Evolutionary conservation across 2,888 invertebrate genomes (phyloP).

Genomic region (Pseudococcus jackbeardsleyi): DNA sequence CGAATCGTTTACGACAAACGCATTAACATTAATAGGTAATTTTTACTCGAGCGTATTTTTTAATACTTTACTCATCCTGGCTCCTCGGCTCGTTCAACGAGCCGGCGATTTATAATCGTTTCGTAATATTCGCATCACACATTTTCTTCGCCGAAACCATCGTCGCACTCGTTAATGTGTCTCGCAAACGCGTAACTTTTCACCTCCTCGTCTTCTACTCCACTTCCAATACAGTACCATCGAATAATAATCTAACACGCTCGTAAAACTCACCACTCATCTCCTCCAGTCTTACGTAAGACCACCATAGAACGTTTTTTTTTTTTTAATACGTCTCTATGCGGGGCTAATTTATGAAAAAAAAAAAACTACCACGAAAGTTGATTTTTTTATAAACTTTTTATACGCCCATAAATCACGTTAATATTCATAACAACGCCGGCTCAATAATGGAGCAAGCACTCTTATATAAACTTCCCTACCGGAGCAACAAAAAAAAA

Average conservation of each 20-base stretch:
- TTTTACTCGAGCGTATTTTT: not conserved
- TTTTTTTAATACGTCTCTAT: not conserved
- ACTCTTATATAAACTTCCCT: constrained; percentile 46
- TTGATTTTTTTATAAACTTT: constrained; percentile 43
- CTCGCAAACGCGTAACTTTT: not conserved
- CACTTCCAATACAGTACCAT: not conserved
- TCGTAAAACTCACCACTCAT: not conserved
- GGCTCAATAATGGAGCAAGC: constrained; percentile 47
- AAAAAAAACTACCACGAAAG: constrained; percentile 30
- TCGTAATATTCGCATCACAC: constrained; percentile 2
- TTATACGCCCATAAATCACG: constrained; percentile 48
- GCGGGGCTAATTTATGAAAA: constrained; percentile 11
- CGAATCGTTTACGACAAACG: not conserved
- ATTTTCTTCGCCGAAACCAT: not conserved
- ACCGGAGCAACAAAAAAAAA: not conserved
- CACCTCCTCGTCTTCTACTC: not conserved
- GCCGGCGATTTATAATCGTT: not conserved
- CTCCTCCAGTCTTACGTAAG: not conserved
- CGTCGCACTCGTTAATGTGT: not conserved
- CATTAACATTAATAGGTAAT: not conserved
- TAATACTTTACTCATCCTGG: not conserved
- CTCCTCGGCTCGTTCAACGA: not conserved
- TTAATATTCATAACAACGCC: constrained; percentile 51
- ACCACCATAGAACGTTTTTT: not conserved
- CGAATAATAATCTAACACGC: constrained; percentile 8